phyloP scores from a whole-genome alignment of 2,797 vertebrate species.

The Echiichthys vipera region DNA sequence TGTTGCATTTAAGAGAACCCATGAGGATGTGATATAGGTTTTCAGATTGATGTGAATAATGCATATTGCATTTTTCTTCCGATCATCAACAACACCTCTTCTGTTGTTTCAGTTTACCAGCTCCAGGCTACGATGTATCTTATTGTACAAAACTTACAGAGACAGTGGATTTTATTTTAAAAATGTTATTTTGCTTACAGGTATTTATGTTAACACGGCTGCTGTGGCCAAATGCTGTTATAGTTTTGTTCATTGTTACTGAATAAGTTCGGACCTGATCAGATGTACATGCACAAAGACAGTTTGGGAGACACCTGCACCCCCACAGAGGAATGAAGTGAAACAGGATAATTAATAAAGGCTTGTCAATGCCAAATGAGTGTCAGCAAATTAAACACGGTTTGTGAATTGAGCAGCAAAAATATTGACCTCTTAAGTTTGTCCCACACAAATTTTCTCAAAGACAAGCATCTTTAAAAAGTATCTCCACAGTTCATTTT shows the following conservation, averaged over 20 bases:
- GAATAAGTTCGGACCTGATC: conserved; percentile 34
- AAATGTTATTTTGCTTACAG: conserved; percentile 64
- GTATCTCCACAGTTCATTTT: not conserved
- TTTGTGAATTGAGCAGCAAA: not conserved
- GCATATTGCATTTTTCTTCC: conserved; percentile 57
- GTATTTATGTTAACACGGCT: conserved; percentile 59
- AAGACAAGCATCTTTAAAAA: not conserved
- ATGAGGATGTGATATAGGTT: conserved; percentile 40
- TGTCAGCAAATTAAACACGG: not conserved
- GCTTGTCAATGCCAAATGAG: conserved; percentile 29
- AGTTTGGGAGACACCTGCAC: conserved; percentile 14
- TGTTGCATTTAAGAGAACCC: conserved; percentile 31
- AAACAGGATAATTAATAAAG: conserved; percentile 67
- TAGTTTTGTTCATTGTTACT: conserved; percentile 51
- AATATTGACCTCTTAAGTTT: too few species aligned
- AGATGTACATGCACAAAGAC: conserved; percentile 31
- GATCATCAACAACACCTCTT: conserved; percentile 36
- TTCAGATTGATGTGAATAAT: conserved; percentile 53
- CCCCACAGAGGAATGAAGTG: conserved; percentile 22
- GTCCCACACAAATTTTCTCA: too few species aligned
- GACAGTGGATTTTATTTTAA: conserved; percentile 67
- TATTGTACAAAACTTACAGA: conserved; percentile 76
- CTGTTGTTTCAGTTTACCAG: conserved; percentile 41
- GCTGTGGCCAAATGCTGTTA: conserved; percentile 58
- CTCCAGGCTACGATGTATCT: conserved; percentile 42